Evolutionary conservation across 2,888 invertebrate genomes (phyloP), one percentile per base, ranked within the genome.

Genomic region (Acanthopleura granulata): DNA sequence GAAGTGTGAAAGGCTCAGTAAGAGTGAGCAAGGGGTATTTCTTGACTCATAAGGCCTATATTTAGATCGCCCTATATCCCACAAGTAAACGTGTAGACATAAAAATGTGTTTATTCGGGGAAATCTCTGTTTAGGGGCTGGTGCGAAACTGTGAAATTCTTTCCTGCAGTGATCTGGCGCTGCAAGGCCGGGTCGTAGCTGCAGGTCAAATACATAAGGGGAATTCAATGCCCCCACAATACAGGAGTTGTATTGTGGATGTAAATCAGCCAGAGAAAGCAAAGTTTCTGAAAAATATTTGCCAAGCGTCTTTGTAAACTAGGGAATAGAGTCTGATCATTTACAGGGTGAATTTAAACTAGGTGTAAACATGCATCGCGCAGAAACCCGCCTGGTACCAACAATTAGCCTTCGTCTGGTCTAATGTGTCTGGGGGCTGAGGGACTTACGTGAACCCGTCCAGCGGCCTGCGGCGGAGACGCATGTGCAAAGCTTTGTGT

Each of bases 141-240:
- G 66, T 66, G 66, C 29, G 29, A 66, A 27, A 66, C 66, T 66
- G 66, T 22, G 66, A 66, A 66, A 66, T 66, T 66, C 66, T 66
- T 27, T 6, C 25, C 29, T 6, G 1, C 25, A 25, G 29, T 27
- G 29, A 66, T 1, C 15, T 27, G 22, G 6, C 16, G 15, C 29
- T 66, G 29, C 66, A 66, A 66, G 66, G 66, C 25, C 29, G 25
- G 66, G 66, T 14, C 66, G 25, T 27, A 18, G 22, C 29, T 9
- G 1, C 66, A 27, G 66, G 66, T 66, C 66, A 27, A 66, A 27
- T 66, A 66, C 22, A 57, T 57, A 57, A 18, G 22, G n/a, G n/a
- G 57, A n/a, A 57, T 22, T n/a, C 57, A 66, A 66, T 25, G 25
- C 66, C 66, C 25, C 4, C 25, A 22, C 27, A 66, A 27, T 66